These are phyloP conservation scores for Tetranychus piercei DNA, from an alignment of 2,888 invertebrate genomes.

Conservation along the genomic window DNA sequence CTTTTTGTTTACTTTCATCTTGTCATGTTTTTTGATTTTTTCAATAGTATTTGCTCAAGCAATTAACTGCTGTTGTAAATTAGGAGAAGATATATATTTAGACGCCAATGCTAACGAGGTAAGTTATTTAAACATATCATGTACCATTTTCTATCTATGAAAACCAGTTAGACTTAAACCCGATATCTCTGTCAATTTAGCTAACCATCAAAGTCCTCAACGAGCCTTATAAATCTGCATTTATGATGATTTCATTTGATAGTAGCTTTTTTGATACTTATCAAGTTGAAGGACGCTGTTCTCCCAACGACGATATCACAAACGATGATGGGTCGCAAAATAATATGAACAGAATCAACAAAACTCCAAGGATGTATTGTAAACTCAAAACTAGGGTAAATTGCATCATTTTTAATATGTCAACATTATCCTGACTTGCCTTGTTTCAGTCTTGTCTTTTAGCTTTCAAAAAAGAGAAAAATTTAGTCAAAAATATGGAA, in stretches of 20 bases:
- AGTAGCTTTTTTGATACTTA: neutral
- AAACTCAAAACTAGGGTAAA: neutral
- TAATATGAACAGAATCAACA: neutral
- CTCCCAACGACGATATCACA: neutral
- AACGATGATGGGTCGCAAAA: neutral
- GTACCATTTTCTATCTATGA: neutral
- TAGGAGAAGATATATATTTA: neutral
- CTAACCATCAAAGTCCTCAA: neutral
- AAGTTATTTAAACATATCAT: neutral
- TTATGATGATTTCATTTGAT: neutral
- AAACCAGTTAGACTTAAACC: neutral
- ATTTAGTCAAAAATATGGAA: neutral
- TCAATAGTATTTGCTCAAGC: neutral
- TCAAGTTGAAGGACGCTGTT: neutral
- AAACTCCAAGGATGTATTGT: neutral
- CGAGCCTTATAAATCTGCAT: neutral
- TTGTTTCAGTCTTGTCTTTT: neutral
- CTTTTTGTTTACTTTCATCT: too few species aligned
- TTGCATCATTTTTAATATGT: neutral
- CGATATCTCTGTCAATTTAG: neutral
- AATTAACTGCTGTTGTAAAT: neutral
- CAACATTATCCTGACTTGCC: neutral
- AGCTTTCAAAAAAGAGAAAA: neutral
- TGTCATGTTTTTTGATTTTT: too few species aligned
- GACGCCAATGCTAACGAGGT: neutral